These are phyloP conservation scores for Brachionus manjavacas DNA, from an alignment of 1,140 invertebrate genomes.

Conservation along the genomic window DNA sequence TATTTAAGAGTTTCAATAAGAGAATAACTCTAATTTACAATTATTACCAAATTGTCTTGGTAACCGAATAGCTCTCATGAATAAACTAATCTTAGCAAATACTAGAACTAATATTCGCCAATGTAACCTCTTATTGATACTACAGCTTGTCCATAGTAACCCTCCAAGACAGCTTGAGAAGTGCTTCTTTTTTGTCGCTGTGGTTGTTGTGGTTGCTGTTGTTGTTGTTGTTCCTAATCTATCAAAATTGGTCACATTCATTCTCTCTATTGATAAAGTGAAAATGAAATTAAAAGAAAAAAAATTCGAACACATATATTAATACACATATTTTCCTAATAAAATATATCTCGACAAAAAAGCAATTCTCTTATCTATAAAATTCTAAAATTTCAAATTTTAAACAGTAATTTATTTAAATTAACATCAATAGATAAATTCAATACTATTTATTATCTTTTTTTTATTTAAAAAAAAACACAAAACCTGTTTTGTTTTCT, in stretches of 20 bases:
- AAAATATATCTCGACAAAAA: not conserved
- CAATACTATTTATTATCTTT: slow-evolving; percentile 20
- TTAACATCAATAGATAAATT: slow-evolving; percentile 39
- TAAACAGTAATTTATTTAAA: slow-evolving; percentile 37
- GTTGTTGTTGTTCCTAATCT: not conserved
- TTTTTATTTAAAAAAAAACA: not conserved
- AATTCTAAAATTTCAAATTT: slow-evolving; percentile 37
- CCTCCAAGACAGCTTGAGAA: not conserved
- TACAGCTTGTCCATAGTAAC: not conserved
- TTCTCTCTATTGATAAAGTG: not conserved
- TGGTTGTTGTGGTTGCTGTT: not conserved
- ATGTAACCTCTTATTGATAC: not conserved
- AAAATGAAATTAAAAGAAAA: not conserved
- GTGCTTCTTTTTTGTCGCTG: not conserved
- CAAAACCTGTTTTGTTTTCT: slow-evolving; percentile 5
- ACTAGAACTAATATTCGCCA: not conserved
- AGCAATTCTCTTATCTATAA: not conserved
- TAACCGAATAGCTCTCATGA: not conserved
- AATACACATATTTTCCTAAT: slow-evolving; percentile 31
- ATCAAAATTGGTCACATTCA: not conserved
- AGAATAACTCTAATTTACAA: not conserved
- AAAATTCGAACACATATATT: not conserved
- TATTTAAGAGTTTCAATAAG: not conserved
- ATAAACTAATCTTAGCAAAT: not conserved
- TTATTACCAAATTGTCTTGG: slow-evolving; percentile 16